Base-by-base conservation (phyloP, 1,140 invertebrate genomes). In the Bombus soroeensis region DNA sequence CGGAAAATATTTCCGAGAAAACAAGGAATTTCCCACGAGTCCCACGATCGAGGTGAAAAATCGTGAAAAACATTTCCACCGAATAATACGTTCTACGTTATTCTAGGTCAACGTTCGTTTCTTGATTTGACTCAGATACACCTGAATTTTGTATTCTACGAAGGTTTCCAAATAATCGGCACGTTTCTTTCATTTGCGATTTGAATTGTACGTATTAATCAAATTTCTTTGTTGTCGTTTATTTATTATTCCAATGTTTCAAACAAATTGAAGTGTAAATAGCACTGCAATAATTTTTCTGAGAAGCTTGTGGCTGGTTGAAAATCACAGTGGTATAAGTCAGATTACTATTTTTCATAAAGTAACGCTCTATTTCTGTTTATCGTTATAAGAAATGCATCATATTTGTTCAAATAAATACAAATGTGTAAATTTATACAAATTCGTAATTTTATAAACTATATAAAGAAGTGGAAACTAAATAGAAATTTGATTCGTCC, bases 1-100 rank as follows among this genome's bases (percentile, higher is more conserved):
- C 53, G 32, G 39, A 57, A 81, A 53, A 80, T 81, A 81, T 73
- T 64, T 57, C 57, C 18, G 25, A 28, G n/a, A 66, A 81, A 81
- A 74, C 34, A 32, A 73, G 5, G 18, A 57, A 57, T 74, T 75
- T 62, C 70, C 77, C 78, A 34, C 28, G 70, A n/a, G 32, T 6
- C 9, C 53, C 41, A 10, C 9, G 34, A 82, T 64, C 32, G 8
- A 18, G 10, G 9, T 4, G 12, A 3, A 32, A 43, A n/a, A 25
- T 47, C 28, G 34, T 3, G 34, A 22, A 43, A 43, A 70, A 57
- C 41, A 13, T 39, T 81, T 71, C 39, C 37, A 62, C n/a, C 25
- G 0, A 12, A 53, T 18, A 15, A n/a, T 74, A 53, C 15, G 13
- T 47, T 53, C 15, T n/a, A 22, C 22, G 2, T 53, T 34, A 22